phyloP scores from a whole-genome alignment of 2,888 invertebrate species.

The Troides helena region DNA sequence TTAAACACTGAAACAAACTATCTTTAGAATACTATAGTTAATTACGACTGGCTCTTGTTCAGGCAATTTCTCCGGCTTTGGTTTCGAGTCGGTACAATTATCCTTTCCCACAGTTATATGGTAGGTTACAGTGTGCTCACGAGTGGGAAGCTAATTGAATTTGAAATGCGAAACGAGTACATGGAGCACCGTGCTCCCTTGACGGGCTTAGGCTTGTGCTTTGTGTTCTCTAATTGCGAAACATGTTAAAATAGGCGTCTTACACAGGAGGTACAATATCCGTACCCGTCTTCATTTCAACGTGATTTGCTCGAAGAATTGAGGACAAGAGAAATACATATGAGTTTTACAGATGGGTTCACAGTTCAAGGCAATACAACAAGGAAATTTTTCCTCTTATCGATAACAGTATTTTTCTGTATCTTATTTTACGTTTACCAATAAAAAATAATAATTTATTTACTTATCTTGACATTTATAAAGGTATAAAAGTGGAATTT shows the following conservation, averaged over 20 bases:
- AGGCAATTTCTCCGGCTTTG: not conserved
- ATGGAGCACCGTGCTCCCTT: conserved; percentile 9
- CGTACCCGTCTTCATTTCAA: not conserved
- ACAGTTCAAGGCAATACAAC: too few species aligned
- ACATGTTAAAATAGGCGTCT: conserved; percentile 4
- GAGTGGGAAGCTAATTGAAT: conserved; percentile 23
- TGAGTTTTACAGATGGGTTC: too few species aligned
- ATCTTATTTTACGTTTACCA: too few species aligned
- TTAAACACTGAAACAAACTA: too few species aligned
- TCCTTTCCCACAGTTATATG: not conserved
- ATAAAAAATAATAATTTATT: too few species aligned
- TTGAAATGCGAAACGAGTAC: conserved; percentile 24
- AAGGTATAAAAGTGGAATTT: too few species aligned
- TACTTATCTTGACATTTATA: too few species aligned
- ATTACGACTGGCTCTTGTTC: not conserved
- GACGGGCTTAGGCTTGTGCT: conserved; percentile 18
- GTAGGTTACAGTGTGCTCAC: conserved; percentile 5
- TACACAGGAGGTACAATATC: not conserved
- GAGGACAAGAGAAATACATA: too few species aligned
- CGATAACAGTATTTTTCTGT: too few species aligned
- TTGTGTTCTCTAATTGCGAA: conserved; percentile 18
- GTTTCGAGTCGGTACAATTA: conserved; percentile 13
- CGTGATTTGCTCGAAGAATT: not conserved
- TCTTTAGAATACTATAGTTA: not conserved
- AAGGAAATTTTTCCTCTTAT: too few species aligned